Conservation (phyloP, 2,113 vertebrate species). For the Rhabdornis inornatus region DNA sequence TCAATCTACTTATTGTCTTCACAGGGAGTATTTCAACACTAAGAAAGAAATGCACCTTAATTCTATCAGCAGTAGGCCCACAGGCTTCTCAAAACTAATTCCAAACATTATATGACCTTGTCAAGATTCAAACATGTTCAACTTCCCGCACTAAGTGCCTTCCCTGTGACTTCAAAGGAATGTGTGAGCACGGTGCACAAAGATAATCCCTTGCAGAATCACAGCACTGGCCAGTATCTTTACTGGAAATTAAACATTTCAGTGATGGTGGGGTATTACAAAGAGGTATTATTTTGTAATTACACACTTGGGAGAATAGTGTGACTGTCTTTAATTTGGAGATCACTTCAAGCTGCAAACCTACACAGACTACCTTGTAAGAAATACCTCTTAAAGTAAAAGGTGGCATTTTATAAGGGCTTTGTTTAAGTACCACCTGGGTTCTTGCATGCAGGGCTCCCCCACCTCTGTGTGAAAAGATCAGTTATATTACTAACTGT, state of each 20-base stretch:
- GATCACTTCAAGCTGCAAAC: background rate
- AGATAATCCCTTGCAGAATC: background rate
- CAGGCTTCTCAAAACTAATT: background rate
- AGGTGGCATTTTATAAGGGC: background rate
- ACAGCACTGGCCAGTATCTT: background rate
- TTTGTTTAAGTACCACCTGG: background rate
- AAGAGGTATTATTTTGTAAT: background rate
- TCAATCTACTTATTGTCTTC: background rate
- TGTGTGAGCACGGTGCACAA: rapidly evolving
- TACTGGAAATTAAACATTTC: background rate
- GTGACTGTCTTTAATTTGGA: background rate
- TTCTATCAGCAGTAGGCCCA: background rate
- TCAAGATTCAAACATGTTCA: background rate
- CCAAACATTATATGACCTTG: background rate
- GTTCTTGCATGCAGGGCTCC: background rate
- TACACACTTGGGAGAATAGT: background rate
- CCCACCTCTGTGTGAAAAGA: background rate
- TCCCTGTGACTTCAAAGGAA: background rate
- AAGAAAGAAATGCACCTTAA: background rate
- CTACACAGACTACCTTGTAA: background rate
- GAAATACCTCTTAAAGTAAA: background rate
- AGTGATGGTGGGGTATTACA: background rate
- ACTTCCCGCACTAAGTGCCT: background rate
- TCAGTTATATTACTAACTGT: background rate
- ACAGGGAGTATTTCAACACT: background rate